Evolutionary conservation across 1,140 invertebrate species (phyloP).

Genomic region (Camponotus vicinus): DNA sequence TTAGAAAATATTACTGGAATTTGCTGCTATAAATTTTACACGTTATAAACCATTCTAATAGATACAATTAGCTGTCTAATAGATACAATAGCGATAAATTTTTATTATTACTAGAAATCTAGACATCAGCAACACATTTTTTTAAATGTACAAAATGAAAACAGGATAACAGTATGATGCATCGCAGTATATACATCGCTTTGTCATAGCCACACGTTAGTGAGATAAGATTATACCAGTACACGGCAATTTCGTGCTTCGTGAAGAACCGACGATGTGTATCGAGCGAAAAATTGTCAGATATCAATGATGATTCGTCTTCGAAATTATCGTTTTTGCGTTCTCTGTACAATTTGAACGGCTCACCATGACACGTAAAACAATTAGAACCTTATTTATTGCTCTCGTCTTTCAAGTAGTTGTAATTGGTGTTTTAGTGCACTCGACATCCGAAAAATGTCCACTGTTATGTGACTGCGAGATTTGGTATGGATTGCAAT

Average conservation of each 20-base stretch:
- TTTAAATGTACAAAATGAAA: neutral
- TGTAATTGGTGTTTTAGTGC: neutral
- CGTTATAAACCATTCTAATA: no score
- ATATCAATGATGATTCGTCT: slow-evolving; percentile 11
- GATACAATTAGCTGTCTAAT: no score
- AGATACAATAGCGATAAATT: no score
- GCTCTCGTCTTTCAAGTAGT: slow-evolving; percentile 32
- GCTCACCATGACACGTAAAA: slow-evolving; percentile 34
- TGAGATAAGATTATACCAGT: slow-evolving; percentile 69
- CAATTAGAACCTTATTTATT: slow-evolving; percentile 1
- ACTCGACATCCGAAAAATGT: slow-evolving; percentile 33
- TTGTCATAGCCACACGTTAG: slow-evolving; percentile 8
- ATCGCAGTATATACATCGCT: slow-evolving; percentile 35
- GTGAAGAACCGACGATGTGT: slow-evolving; percentile 8
- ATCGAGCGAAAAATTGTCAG: slow-evolving; percentile 36
- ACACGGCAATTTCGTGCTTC: slow-evolving; percentile 25
- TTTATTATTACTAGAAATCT: no score
- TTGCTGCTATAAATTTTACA: no score
- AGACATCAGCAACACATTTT: no score
- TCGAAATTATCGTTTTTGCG: neutral
- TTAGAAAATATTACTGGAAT: no score
- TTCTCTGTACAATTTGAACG: neutral
- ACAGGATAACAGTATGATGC: slow-evolving; percentile 48
- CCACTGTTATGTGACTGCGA: slow-evolving; percentile 61
- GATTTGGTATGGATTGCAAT: slow-evolving; percentile 71